phyloP scores from a whole-genome alignment of 2,888 invertebrate species.

The Dorcus hopei region DNA sequence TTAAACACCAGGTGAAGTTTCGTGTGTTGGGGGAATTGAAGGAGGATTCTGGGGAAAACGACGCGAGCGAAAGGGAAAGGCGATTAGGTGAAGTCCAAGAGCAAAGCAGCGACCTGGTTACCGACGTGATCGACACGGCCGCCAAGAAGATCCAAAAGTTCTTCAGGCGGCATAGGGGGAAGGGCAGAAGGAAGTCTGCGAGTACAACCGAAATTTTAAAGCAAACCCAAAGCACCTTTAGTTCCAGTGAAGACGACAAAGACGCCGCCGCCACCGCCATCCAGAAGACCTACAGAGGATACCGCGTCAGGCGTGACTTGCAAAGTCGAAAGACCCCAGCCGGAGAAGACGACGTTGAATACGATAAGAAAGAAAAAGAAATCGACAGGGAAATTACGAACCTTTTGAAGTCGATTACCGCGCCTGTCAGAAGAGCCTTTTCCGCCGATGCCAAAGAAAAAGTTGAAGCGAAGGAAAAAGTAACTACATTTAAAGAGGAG shows the following conservation, averaged over 20 bases:
- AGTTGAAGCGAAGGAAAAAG: slow-evolving; percentile 2
- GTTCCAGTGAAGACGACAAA: background rate
- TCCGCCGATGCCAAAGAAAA: slow-evolving; percentile 4
- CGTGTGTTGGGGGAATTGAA: too few species aligned
- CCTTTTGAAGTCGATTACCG: slow-evolving; percentile 15
- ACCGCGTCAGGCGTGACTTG: slow-evolving; percentile 12
- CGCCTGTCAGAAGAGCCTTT: slow-evolving; percentile 15
- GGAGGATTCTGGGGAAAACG: too few species aligned
- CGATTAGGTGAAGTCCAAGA: background rate
- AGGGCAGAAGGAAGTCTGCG: too few species aligned
- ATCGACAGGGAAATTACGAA: slow-evolving; percentile 11
- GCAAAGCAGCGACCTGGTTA: slow-evolving; percentile 6
- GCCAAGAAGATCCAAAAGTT: slow-evolving; percentile 7
- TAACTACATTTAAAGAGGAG: slow-evolving; percentile 2
- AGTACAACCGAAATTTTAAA: too few species aligned
- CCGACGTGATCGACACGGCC: slow-evolving; percentile 8
- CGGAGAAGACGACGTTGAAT: background rate
- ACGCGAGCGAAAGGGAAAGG: too few species aligned
- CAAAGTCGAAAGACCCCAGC: background rate
- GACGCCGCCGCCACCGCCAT: slow-evolving; percentile 21
- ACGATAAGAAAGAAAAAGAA: background rate
- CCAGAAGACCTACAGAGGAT: slow-evolving; percentile 17
- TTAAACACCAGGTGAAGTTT: too few species aligned
- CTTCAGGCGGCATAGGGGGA: background rate
- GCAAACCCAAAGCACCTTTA: too few species aligned